phyloP scores from a whole-genome alignment of 2,113 vertebrate species.

The Haliaeetus leucogaster region DNA sequence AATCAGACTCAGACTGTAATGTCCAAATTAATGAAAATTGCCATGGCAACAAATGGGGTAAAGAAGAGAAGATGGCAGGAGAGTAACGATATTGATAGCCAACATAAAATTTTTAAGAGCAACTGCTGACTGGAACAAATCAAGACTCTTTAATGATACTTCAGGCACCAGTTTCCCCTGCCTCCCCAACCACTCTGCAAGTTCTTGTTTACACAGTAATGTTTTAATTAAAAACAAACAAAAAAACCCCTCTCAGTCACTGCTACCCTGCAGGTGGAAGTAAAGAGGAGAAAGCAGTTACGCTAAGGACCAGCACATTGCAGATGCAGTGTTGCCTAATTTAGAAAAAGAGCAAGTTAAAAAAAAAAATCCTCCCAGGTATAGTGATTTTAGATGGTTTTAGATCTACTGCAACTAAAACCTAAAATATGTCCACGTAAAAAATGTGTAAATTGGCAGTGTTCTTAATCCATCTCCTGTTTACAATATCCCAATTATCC shows the following conservation, averaged over 20 bases:
- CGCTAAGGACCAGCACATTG: neutral
- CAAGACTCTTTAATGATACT: neutral
- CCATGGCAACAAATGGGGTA: neutral
- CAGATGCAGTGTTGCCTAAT: neutral
- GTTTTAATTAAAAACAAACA: neutral
- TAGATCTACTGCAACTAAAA: neutral
- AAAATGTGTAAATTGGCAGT: neutral
- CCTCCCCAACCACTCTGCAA: neutral
- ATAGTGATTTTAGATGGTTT: neutral
- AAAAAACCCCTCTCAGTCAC: neutral
- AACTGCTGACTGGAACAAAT: neutral
- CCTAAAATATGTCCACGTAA: too few relatives aligned
- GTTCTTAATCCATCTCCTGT: neutral
- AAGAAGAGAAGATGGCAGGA: neutral
- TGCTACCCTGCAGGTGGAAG: neutral
- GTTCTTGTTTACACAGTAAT: neutral
- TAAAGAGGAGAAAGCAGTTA: neutral
- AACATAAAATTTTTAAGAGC: neutral
- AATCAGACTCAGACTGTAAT: neutral
- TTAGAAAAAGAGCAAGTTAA: neutral
- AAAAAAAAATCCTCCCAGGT: neutral
- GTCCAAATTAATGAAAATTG: neutral
- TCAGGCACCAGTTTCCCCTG: neutral
- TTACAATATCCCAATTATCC: neutral
- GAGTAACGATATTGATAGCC: rapidly evolving